Base-by-base conservation (phyloP, 2,797 vertebrate species). In the Anabas testudineus region DNA sequence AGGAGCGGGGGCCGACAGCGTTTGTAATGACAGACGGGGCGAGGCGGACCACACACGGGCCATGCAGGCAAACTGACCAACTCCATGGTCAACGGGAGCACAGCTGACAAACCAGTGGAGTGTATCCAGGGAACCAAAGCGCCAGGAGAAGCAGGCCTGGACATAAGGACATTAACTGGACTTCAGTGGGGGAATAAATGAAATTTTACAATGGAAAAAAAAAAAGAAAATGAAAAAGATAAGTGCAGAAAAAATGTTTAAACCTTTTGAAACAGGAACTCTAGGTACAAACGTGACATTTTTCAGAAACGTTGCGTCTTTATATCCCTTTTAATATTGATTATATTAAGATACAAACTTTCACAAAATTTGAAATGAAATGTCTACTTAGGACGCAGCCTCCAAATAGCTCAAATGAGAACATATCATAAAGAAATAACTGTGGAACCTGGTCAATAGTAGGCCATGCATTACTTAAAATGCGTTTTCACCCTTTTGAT, bases 21-120 rank as follows among this genome's bases (percentile, higher is more conserved):
- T 84, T 54, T 74, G 87, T 61, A 79, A 71, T 74, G 86, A 86
- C 76, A 81, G 68, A 74, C 7, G 59, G 76, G 37, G 60, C 74
- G 69, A 21, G 59, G 53, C 56, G 81, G 88, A 88, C 86, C 85
- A 84, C 86, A 88, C 87, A 81, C 61, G 60, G 80, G 64, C 75
- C 74, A 24, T 7, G 67, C 51, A 59, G 74, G 32, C 37, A 80
- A 62, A 74, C 57, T 53, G 77, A 77, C 56, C 90, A 92, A 92
- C 83, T 90, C 92, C 92, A 92, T 73, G 92, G 91, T 92, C 92
- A 93, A 91, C 78, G 80, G 81, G 85, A 88, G 81, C 67, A 43
- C 59, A 48, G 67, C 67, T 58, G 81, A 71, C 78, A 43, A 26
- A 67, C n/a, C 64, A 74, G 26, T 10, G 67, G 43, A 62, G 48